Percentiles rank a stretch among this genome's conserved stretches.
phyloP scores from a whole-genome alignment of 2,888 invertebrate genomes.

The Ichneumoninae sp. region DNA sequence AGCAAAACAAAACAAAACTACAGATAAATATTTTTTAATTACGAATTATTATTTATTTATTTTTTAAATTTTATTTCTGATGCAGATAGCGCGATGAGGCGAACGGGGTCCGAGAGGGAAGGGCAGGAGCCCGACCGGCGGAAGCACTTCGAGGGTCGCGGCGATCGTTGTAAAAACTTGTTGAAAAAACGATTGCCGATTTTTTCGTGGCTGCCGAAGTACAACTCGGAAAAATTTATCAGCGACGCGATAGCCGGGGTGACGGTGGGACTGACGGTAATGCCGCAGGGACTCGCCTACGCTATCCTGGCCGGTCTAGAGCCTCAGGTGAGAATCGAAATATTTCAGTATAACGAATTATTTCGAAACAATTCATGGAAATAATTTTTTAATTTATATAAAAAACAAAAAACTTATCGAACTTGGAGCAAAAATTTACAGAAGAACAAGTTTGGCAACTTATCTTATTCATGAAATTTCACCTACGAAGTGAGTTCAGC shows the following conservation, averaged over 20 bases:
- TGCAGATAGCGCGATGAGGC: constrained; percentile 7
- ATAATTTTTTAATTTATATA: too few relatives aligned
- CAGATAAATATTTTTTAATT: too few relatives aligned
- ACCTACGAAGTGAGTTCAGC: too few relatives aligned
- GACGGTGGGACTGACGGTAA: constrained; percentile 96
- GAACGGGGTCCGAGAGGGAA: constrained; percentile 9
- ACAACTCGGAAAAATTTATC: constrained; percentile 90
- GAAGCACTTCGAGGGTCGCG: constrained; percentile 9
- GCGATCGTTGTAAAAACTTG: constrained; percentile 66
- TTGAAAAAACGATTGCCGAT: constrained; percentile 87
- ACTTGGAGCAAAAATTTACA: too few relatives aligned
- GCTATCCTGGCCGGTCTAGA: constrained; percentile 95
- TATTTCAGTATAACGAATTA: constrained; percentile 1
- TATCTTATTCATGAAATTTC: too few relatives aligned
- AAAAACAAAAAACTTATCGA: too few relatives aligned
- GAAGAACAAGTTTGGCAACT: too few relatives aligned
- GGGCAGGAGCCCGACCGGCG: neutral
- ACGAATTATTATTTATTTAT: too few relatives aligned
- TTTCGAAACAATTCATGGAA: neutral
- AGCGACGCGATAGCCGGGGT: constrained; percentile 96
- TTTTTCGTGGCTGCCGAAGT: constrained; percentile 90
- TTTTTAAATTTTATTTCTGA: neutral
- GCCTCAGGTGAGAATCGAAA: constrained; percentile 88
- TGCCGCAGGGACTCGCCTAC: constrained; percentile 97
- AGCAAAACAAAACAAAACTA: too few relatives aligned